Evolutionary conservation across 2,888 invertebrate genomes (phyloP).

Genomic region (Cloeon dipterum): DNA sequence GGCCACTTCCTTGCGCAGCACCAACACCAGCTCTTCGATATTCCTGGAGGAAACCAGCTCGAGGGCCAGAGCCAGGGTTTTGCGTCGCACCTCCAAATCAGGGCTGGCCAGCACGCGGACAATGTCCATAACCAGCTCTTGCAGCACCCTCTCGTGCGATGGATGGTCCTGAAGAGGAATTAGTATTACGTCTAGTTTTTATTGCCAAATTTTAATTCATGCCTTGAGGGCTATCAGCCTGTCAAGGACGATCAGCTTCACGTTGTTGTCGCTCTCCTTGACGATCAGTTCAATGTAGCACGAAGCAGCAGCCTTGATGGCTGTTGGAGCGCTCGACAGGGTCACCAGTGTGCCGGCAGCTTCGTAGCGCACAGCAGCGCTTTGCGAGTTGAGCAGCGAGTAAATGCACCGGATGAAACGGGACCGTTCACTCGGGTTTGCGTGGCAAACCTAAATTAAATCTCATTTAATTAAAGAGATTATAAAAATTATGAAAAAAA

Average conservation of each 20-base stretch:
- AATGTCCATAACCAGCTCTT: conserved; percentile 91
- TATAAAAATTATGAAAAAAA: neutral
- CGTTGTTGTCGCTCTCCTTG: conserved; percentile 99
- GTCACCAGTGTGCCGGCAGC: conserved; percentile 96
- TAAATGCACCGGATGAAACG: conserved; percentile 98
- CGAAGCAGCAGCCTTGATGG: conserved; percentile 89
- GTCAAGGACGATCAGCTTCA: conserved; percentile 93
- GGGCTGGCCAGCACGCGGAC: conserved; percentile 77
- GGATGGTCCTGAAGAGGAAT: no score
- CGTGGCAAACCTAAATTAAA: conserved; percentile 60
- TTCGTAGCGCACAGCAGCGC: conserved; percentile 94
- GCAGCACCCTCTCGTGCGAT: conserved; percentile 60
- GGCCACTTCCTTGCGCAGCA: conserved; percentile 78
- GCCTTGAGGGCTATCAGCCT: conserved; percentile 69
- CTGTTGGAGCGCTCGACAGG: conserved; percentile 90
- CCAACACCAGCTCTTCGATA: conserved; percentile 84
- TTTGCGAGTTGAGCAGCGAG: conserved; percentile 82
- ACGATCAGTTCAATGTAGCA: conserved; percentile 97
- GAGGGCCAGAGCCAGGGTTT: conserved; percentile 55
- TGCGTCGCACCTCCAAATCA: conserved; percentile 82
- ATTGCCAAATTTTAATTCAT: no score
- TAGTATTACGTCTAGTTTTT: no score
- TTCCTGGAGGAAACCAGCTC: conserved; percentile 80
- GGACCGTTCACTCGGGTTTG: conserved; percentile 85
- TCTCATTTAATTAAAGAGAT: no score